Percentiles rank a stretch among this genome's conserved stretches.
Evolutionary conservation across 2,888 invertebrate genomes (phyloP).

Genomic region (Gasteruption jaculator): DNA sequence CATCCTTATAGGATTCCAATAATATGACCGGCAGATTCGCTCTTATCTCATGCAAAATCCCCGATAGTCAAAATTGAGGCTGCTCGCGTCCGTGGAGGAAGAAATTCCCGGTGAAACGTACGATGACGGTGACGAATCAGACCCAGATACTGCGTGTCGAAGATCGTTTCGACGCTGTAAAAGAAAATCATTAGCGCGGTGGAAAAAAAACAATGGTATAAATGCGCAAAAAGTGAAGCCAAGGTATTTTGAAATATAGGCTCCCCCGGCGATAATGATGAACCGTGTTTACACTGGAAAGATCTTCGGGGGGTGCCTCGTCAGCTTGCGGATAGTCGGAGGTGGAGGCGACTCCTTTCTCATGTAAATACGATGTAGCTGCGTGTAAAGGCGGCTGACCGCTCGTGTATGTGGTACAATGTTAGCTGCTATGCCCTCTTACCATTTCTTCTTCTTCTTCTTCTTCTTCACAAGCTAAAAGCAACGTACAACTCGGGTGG

Average conservation of each 20-base stretch:
- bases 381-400: conserved; percentile 48
- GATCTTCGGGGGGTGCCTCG: conserved; percentile 32
- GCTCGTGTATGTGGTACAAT: conserved; percentile 43
- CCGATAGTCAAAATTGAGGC: no score
- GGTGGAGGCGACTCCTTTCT: conserved; percentile 44
- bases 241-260: conserved; percentile 32
- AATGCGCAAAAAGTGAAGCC: no score
- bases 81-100: no score
- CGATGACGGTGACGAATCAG: no score
- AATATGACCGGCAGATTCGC: no score
- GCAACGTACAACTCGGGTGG: conserved; percentile 16
- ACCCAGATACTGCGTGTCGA: no score
- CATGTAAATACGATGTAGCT: conserved; percentile 51
- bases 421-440: conserved; percentile 35
- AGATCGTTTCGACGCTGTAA: no score
- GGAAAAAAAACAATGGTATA: no score
- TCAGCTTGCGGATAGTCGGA: conserved; percentile 25
- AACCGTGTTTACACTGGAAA: conserved; percentile 46
- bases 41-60: no score
- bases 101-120: no score
- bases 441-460: conserved; percentile 10
- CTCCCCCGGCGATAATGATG: conserved; percentile 47
- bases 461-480: conserved; percentile 15
- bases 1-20: no score
- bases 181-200: no score